Evolutionary conservation across 2,797 vertebrate genomes (phyloP).

Genomic region (Paramormyrops hopkinsi): DNA sequence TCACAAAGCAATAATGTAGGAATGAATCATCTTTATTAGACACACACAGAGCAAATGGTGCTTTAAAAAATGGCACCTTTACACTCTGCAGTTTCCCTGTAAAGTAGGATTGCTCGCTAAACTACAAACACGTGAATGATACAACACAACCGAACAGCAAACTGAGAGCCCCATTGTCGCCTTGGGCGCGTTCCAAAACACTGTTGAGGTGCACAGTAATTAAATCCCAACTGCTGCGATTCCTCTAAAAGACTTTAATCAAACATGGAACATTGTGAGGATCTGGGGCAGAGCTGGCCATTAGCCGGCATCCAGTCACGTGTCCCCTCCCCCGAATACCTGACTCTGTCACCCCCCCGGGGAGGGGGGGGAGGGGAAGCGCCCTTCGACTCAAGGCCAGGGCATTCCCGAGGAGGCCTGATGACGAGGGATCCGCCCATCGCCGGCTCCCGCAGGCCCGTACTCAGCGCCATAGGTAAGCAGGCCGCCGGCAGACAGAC

Average conservation of each 20-base stretch:
- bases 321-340: not conserved
- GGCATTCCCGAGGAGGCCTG: not conserved
- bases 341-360: not conserved
- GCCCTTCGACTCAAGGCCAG: not conserved
- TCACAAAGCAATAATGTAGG: not conserved
- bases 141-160: not conserved
- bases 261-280: not conserved
- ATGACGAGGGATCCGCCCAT: not conserved
- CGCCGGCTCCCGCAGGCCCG: not conserved
- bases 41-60: not conserved
- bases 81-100: not conserved
- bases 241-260: not conserved
- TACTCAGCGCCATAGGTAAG: not conserved
- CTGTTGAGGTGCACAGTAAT: not conserved
- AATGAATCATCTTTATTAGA: not conserved
- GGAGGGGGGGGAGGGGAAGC: not conserved
- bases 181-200: not conserved
- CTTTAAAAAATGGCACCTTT: not conserved
- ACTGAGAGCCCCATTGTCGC: not conserved
- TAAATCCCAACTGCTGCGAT: slow-evolving; percentile 7
- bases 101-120: not conserved
- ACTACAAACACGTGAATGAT: not conserved
- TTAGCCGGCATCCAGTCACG: not conserved
- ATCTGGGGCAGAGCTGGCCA: not conserved
- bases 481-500: not conserved